Evolutionary conservation across 2,888 invertebrate genomes (phyloP), one percentile per base, ranked within the genome.

Genomic region (Pediacus dermestoides): DNA sequence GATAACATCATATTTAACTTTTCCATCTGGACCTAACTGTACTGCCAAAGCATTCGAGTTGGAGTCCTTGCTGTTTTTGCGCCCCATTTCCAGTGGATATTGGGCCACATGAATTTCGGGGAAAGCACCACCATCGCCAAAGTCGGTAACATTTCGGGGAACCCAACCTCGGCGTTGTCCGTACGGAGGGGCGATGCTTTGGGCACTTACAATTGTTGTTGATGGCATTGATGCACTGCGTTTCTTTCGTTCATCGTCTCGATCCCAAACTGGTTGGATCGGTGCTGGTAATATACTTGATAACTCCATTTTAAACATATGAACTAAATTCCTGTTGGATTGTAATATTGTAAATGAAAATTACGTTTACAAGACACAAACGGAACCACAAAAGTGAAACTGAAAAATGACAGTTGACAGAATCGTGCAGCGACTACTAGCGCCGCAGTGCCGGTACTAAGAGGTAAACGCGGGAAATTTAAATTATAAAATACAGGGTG

Each of bases 21-120:
- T 89, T 2, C 93, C 92, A 32, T 88, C 81, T 16, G 90, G 86
- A 70, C 97, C 96, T n/a, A 96, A 70, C 60, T 95, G 92, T 0
- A 95, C 85, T 0, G 95, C 92, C 1, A 99, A 66, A 0, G 95
- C 91, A 71, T 95, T 96, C 1, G 85, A 85, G 3, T 82, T 82
- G 14, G 82, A 80, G 61, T 84, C 81, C 58, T 83, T 84, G 33
- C 84, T 82, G 34, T 84, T 83, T 15, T 82, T 81, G 8, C 81
- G 78, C 0, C 95, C 96, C 89, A 97, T 89, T 4, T 85, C 86
- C 39, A 97, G 70, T 0, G 99, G 99, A 70, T 91, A 92, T 61
- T 99, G 99, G 0, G 95, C 96, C 12, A 95, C 88, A 60, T 87
- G 88, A 46, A 97, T 91, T 73, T 99, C 99, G 0, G 99, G 99